Base-by-base conservation (phyloP, 2,888 invertebrate species). In the Drosophila recens region DNA sequence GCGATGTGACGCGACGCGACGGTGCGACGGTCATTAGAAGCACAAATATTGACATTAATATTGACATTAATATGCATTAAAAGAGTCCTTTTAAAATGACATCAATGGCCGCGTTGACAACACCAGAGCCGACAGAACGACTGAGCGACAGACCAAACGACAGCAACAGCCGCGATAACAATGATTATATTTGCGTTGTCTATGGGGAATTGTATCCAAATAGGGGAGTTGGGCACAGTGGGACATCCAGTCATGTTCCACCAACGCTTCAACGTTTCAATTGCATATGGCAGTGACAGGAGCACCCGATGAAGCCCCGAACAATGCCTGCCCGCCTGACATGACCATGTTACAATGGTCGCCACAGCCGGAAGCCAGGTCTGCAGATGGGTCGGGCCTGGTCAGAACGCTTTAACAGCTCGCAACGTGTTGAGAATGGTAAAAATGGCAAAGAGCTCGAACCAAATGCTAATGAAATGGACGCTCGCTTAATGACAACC, bases 11-110 rank as follows among this genome's bases (percentile, higher is more conserved):
- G 17, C 1, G 33, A 36, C 46, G 43, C 43, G 51, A 52, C 52
- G 23, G 38, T 51, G 49, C 64, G 65, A 56, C 75, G 88, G 89
- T 90, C 88, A 89, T 89, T 90, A 90, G 82, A 85, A 67, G 72
- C 72, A 74, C 79, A 90, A 89, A 90, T 90, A 90, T 90, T 90
- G 90, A 82, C 90, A 90, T 90, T 84, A 90, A 90, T 88, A 90
- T 90, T 90, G 90, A 90, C 90, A 89, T 90, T 84, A 79, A 89
- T 90, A 89, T 84, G 82, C 80, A 90, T 85, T 89, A 90, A 89
- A 63, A 72, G 77, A 70, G 67, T 75, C 89, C 72, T 75, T 83
- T 86, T 80, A 90, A 90, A 90, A 69, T 72, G 89, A 90, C 90
- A 90, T 89, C 84, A 89, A 90, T 89, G 72, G 64, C 58, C 63